These are phyloP conservation scores for Rhinichthys osculus DNA, from an alignment of 2,797 vertebrate species.

Conservation along the genomic window DNA sequence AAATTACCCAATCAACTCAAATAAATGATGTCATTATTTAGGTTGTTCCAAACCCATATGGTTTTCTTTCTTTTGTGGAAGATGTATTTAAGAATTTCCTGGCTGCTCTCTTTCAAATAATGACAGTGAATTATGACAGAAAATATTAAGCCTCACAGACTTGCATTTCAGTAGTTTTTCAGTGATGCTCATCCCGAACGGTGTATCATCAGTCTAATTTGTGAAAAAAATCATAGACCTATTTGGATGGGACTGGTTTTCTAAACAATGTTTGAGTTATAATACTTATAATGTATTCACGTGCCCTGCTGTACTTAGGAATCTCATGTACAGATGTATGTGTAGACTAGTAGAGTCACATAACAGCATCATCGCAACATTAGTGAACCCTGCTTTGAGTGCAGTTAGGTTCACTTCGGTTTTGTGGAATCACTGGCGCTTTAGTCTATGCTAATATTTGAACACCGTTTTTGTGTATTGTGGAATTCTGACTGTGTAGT, in stretches of 20 bases:
- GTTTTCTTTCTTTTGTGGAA: background rate
- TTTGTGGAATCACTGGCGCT: too few species aligned
- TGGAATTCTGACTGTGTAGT: too few species aligned
- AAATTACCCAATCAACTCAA: background rate
- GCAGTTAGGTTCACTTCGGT: too few species aligned
- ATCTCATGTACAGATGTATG: too few species aligned
- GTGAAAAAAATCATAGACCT: background rate
- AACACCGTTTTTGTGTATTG: too few species aligned
- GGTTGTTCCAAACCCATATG: background rate
- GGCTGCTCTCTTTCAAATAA: background rate
- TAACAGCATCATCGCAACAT: too few species aligned
- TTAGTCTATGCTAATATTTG: too few species aligned
- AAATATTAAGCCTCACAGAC: background rate
- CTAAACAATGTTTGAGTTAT: background rate
- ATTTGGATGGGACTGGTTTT: background rate
- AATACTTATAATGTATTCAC: too few species aligned
- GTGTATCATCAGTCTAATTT: background rate
- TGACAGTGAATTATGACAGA: background rate
- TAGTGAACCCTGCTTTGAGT: too few species aligned
- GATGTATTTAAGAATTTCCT: background rate
- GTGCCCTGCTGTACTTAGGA: too few species aligned
- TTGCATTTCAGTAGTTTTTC: background rate
- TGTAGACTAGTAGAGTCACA: too few species aligned
- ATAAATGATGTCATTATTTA: constrained; percentile 7
- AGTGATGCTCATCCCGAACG: background rate